Base-by-base conservation (phyloP, 2,888 invertebrate genomes). In the Aleiodes testaceus region DNA sequence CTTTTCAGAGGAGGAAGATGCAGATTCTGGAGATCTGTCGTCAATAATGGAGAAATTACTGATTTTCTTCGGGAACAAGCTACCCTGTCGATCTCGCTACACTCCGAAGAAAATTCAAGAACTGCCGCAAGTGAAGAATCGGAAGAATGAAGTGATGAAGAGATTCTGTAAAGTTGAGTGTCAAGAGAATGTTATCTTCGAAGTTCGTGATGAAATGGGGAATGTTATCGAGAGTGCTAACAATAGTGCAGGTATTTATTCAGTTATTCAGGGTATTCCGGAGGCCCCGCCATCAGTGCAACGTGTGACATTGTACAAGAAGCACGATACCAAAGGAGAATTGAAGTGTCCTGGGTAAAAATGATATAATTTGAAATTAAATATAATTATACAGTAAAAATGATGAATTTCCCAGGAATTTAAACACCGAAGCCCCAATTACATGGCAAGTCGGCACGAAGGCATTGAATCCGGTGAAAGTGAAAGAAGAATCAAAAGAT, bases 241-340 rank as follows among this genome's bases (percentile, higher is more conserved):
- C 79, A 92, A 92, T 82, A 89, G 90, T 20, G 91, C 89, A 2
- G 92, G 91, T n/a, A 87, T 91, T 69, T 92, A 89, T 82, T 90
- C 90, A 1, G 85, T 89, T 78, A 49, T 87, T 14, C 91, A 91
- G 86, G 88, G 87, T 11, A 77, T 89, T 36, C 90, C 90, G 3
- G 82, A 88, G 36, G 73, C 84, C 44, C 84, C 86, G 69, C 89
- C 90, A 22, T 77, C 87, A 42, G 85, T 89, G 22, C 85, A 85
- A 70, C 85, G 89, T 63, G 78, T 78, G 22, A 82, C 88, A 14
- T 77, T 88, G 72, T 90, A 89, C 77, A 85, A 82, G 47, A 81
- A 79, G 65, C 83, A 85, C 73, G 85, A 87, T 20, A 82, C 84
- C 65, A 81, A 85, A 67, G 79, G 88, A 36, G 79, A 84, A 61